Evolutionary conservation across 2,888 invertebrate species (phyloP), one percentile per base, ranked within the genome.

Genomic region (Frankliniella intonsa): DNA sequence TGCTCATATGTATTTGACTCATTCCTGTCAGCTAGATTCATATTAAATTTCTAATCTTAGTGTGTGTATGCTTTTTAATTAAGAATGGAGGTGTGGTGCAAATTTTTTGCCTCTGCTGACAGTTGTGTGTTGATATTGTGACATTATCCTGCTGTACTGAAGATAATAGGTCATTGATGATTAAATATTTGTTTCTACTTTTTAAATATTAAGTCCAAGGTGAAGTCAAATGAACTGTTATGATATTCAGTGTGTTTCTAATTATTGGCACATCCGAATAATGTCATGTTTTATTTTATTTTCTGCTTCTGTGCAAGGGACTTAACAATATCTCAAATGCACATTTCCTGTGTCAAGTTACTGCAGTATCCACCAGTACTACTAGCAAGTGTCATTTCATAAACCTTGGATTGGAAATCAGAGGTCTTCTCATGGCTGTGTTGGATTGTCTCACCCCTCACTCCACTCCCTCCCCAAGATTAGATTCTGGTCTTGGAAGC

Each of bases 11-110:
- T 25, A 76, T 25, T 62, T 62, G 25, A 76, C 69, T 76, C 69
- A 76, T 76, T 76, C 69, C 69, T 76, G 69, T 76, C 69, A 76
- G 69, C 69, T 76, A 76, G 69, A 76, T 76, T 76, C 69, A 22
- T 76, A 22, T 1, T 25, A 10, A 25, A 76, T 22, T 76, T 76
- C 22, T 76, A 76, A 25, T 25, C 25, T 11, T 69, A 69, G 69
- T 69, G 12, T 76, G 22, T 76, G 69, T 25, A 22, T 76, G 25
- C n/a, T 25, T n/a, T 22, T 12, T 25, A 12, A 12, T 25, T 22
- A 12, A 25, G 25, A 5, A 76, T 22, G 9, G 69, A 76, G 69
- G 69, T 12, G 3, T 76, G 69, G 69, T 76, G 69, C 22, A 25
- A 76, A 12, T 22, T 10, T 25, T 76, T 1, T 25, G 2, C 7